These are phyloP conservation scores for Sceloporus undulatus DNA, from an alignment of 2,113 vertebrate genomes.

Conservation along the genomic window DNA sequence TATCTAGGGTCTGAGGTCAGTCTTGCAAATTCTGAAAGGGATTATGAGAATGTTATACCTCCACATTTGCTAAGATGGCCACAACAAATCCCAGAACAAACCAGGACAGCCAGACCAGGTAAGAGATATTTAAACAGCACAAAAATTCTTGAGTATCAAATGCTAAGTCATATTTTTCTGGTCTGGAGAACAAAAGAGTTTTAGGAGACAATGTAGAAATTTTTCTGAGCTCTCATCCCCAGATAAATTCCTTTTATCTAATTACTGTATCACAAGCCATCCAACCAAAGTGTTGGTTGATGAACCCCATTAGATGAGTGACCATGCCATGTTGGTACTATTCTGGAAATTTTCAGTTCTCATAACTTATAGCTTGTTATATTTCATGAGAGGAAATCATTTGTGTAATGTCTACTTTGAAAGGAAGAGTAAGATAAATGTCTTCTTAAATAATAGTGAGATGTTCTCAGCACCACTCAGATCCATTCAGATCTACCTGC, in stretches of 20 bases:
- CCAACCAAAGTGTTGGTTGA: neutral
- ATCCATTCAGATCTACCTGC: neutral
- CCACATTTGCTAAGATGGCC: neutral
- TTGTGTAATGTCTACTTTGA: neutral
- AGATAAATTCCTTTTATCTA: neutral
- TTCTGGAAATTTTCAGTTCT: neutral
- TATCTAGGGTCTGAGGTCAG: neutral
- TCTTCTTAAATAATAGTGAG: neutral
- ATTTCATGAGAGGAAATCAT: neutral
- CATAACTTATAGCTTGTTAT: neutral
- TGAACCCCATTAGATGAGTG: neutral
- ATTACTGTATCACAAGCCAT: neutral
- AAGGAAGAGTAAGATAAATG: neutral
- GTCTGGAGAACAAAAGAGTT: neutral
- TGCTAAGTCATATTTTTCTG: neutral
- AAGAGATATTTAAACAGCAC: neutral
- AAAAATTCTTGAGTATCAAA: neutral
- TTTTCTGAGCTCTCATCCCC: neutral
- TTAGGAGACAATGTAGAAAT: neutral
- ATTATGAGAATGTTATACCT: conserved; percentile 20
- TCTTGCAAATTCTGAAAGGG: neutral
- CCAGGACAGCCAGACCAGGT: conserved; percentile 3
- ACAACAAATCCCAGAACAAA: neutral
- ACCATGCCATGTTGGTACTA: neutral
- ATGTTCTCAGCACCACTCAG: neutral